A percentile compares a stretch with the other conserved stretches of the same genome.
These are phyloP conservation scores for Grus americana DNA, from an alignment of 2,113 vertebrate genomes.

Conservation along the genomic window DNA sequence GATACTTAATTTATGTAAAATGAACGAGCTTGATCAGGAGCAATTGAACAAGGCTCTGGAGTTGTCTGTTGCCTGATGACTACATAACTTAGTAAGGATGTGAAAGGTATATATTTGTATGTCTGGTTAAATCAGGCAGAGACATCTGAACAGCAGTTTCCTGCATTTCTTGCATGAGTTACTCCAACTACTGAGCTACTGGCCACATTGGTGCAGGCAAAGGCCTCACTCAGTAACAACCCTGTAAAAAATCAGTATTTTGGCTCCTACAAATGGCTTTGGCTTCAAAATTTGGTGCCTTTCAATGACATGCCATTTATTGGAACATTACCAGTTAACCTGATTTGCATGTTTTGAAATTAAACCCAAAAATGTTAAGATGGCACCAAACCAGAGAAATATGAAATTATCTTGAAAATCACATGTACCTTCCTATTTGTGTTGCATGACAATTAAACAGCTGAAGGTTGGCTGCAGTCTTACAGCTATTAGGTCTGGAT, in stretches of 20 bases:
- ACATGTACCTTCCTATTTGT: neutral
- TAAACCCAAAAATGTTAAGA: neutral
- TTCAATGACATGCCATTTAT: neutral
- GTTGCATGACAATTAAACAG: conserved; percentile 46
- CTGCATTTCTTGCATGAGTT: neutral
- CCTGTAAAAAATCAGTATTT: neutral
- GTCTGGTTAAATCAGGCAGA: neutral
- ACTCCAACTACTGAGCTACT: neutral
- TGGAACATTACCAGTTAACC: neutral
- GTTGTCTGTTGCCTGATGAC: neutral
- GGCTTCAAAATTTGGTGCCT: neutral
- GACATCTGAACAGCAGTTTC: neutral
- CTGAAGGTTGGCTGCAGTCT: neutral
- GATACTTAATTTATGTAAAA: neutral
- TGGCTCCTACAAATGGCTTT: neutral
- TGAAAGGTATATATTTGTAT: neutral
- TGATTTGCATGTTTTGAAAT: neutral
- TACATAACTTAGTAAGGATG: neutral
- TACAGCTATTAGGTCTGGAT: conserved; percentile 17
- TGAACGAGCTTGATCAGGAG: neutral
- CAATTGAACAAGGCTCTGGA: neutral
- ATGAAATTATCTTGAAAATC: neutral
- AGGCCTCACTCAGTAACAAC: neutral
- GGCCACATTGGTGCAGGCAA: neutral
- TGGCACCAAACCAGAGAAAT: neutral